phyloP scores from a whole-genome alignment of 2,888 invertebrate species.

The Elegia similella region DNA sequence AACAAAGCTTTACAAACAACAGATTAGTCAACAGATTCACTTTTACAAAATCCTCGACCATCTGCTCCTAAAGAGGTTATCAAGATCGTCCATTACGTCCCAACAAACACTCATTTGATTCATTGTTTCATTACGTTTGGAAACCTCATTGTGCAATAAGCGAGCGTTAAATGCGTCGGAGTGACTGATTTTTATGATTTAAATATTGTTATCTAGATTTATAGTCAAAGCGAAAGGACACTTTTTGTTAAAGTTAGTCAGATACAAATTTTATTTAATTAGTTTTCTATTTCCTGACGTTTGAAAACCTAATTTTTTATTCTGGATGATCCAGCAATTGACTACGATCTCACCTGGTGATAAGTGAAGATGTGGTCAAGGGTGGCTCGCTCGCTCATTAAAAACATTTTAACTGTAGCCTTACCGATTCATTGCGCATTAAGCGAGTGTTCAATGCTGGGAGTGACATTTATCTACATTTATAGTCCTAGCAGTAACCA shows the following conservation, averaged over 20 bases:
- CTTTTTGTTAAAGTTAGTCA: too few species aligned
- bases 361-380: too few species aligned
- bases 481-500: neutral
- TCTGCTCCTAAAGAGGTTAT: conserved; percentile 11
- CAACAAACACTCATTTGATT: conserved; percentile 12
- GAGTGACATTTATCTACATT: conserved; percentile 11
- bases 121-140: conserved; percentile 8
- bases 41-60: conserved; percentile 2
- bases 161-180: conserved; percentile 12
- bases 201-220: conserved; percentile 12
- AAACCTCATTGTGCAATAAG: conserved; percentile 11
- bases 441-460: conserved; percentile 13
- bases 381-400: too few species aligned
- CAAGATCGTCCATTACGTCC: conserved; percentile 12
- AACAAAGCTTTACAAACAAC: neutral
- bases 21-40: neutral
- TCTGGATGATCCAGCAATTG: too few species aligned
- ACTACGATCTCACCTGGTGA: too few species aligned
- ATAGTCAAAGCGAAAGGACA: neutral
- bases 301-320: too few species aligned
- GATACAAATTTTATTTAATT: too few species aligned
- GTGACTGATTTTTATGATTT: conserved; percentile 12
- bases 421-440: conserved; percentile 8
- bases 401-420: too few species aligned
- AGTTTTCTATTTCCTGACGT: neutral